Conservation (phyloP, 2,888 invertebrate genomes). For the Strigamia crassipes region DNA sequence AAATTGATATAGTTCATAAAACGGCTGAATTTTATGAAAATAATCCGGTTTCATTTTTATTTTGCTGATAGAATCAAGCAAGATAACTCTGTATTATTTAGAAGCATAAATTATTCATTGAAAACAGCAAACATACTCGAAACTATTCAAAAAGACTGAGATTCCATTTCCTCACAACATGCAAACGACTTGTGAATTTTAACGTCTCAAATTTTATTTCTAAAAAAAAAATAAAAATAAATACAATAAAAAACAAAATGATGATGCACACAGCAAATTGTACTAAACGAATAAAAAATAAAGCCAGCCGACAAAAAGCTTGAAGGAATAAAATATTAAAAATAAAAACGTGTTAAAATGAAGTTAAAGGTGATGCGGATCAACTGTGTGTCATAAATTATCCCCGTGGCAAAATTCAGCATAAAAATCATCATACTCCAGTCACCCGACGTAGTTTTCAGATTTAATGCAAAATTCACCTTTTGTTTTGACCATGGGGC, state of each 20-base stretch:
- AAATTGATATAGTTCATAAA: too few relatives aligned
- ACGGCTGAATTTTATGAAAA: too few relatives aligned
- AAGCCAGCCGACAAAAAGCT: neutral
- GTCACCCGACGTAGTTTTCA: neutral
- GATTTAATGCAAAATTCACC: slow-evolving; percentile 28
- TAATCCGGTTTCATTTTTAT: too few relatives aligned
- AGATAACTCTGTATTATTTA: too few relatives aligned
- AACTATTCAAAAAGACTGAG: neutral
- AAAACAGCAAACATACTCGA: neutral
- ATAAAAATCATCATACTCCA: neutral
- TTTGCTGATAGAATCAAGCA: too few relatives aligned
- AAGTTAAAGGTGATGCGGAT: neutral
- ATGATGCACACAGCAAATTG: neutral
- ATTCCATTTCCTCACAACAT: neutral
- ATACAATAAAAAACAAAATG: neutral
- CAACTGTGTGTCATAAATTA: neutral
- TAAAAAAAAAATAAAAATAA: neutral
- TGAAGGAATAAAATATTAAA: neutral
- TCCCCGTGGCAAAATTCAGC: neutral
- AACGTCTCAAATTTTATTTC: neutral
- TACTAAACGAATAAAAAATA: neutral
- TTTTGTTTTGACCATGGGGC: slow-evolving; percentile 31
- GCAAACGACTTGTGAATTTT: neutral
- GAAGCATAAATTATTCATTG: neutral
- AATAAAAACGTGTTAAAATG: neutral